These are phyloP conservation scores for Pipistrellus kuhlii DNA, from an alignment of 2,797 vertebrate species.

Conservation along the genomic window DNA sequence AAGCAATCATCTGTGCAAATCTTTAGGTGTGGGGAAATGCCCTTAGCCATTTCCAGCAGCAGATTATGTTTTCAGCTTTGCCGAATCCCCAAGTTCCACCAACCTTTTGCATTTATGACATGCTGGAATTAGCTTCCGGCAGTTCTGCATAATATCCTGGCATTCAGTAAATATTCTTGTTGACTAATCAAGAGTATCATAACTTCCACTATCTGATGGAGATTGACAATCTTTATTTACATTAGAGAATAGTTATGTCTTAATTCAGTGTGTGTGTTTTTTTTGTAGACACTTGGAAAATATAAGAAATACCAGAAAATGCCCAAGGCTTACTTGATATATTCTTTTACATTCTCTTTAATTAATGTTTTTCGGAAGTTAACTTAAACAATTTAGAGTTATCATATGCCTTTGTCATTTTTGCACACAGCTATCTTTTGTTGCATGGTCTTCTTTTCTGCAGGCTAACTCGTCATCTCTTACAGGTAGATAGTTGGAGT, in stretches of 20 bases:
- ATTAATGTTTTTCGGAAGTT: neutral
- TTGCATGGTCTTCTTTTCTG: neutral
- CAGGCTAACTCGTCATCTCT: neutral
- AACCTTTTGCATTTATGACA: too few species aligned
- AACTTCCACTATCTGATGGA: neutral
- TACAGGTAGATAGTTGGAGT: neutral
- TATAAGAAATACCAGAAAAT: neutral
- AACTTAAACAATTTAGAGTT: neutral
- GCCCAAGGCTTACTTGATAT: neutral
- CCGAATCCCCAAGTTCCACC: too few species aligned
- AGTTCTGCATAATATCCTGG: neutral
- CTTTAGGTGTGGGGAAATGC: too few species aligned
- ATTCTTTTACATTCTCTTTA: constrained; percentile 5
- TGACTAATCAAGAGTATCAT: neutral
- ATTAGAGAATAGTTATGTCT: neutral
- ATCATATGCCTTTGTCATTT: neutral
- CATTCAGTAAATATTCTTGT: neutral
- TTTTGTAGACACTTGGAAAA: neutral
- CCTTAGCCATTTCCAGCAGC: too few species aligned
- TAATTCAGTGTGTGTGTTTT: constrained; percentile 23
- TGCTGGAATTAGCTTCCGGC: too few species aligned
- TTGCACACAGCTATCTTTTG: neutral
- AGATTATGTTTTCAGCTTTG: too few species aligned
- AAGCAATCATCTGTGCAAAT: too few species aligned
- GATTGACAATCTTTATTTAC: constrained; percentile 5